Base-by-base conservation (phyloP, 1,140 invertebrate species). In the Nomia melanderi region DNA sequence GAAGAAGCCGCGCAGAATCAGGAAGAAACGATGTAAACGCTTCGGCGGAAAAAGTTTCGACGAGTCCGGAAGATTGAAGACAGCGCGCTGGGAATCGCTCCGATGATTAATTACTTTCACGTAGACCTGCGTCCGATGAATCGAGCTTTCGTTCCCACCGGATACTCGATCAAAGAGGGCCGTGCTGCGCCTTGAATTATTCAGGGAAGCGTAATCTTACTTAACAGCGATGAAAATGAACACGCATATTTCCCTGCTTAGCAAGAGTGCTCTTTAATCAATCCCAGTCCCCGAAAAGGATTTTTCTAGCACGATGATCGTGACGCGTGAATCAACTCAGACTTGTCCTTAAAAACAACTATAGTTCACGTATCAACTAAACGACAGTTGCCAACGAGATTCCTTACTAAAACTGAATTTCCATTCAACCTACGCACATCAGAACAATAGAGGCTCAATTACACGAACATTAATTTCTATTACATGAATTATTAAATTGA, bases 51-150 rank as follows among this genome's bases (percentile, higher is more conserved):
- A n/a, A 60, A 60, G 17, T 60, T 33, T 60, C 7, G 12, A 23
- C 29, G 9, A 23, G 31, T n/a, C 7, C 7, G 23, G 12, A 56
- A 27, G 53, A 36, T n/a, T 31, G 31, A 33, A 56, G 27, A 41
- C 62, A 50, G 33, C 9, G 31, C 29, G 59, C 25, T 60, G 60
- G 44, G 41, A 41, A 74, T 66, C 11, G 47, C 17, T 17, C 47
- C 29, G 50, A 41, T 41, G 72, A 74, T 74, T 66, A 56, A 74
- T 74, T 29, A 33, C 8, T 31, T 20, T 39, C 25, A 25, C 23
- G 39, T 20, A 47, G 59, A 56, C 33, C 36, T 9, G 53, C 53
- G 7, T n/a, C 27, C 54, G 12, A 31, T 8, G 54, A 31, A 8
- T 29, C 14, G 27, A n/a, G 33, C 31, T 29, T 56, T 29, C 64